Evolutionary conservation across 2,113 vertebrate species (phyloP), one percentile per base, ranked within the genome.

Genomic region (Silurus glanis): DNA sequence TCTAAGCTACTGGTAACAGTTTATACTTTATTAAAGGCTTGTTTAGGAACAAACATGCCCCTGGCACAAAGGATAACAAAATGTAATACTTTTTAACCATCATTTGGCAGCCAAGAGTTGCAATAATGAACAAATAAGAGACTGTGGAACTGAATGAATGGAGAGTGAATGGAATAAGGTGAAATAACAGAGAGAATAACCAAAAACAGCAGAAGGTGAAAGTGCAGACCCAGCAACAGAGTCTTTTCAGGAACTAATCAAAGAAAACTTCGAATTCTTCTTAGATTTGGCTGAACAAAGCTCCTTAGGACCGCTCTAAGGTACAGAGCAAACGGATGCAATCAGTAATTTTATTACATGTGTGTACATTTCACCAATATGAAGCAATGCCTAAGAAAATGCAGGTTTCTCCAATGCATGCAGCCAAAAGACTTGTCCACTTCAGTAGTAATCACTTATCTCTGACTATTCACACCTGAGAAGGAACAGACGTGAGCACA

Each of bases 381-480:
- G 6, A 49, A 71, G 17, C n/a, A 83, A 9, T 45, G 67, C 9
- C 67, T 83, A 71, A 67, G 62, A 64, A 37, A 82, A 66, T 64
- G 13, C 51, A 64, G 37, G 37, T 13, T 56, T 28, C 28, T 55
- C 0, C 23, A 45, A 55, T 9, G 19, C 28, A 61, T 23, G 23
- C 16, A 64, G 58, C 47, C 6, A n/a, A 85, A 66, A 17, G 5
- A 51, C 58, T 61, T 64, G 47, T 75, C 72, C 72, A 10, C 14
- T 59, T 19, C 14, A 75, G 37, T 53, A n/a, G 28, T 72, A 45
- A 72, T 75, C 19, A 74, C 14, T 64, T 49, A 59, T 61, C 28
- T 71, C 78, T 74, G 76, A 72, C n/a, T 49, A 62, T 56, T 61
- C n/a, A 55, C 53, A 53, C 9, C 80, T 83, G 79, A 88, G 66